Base-by-base conservation (phyloP, 2,888 invertebrate genomes). In the Parapristionchus giblindavisi region DNA sequence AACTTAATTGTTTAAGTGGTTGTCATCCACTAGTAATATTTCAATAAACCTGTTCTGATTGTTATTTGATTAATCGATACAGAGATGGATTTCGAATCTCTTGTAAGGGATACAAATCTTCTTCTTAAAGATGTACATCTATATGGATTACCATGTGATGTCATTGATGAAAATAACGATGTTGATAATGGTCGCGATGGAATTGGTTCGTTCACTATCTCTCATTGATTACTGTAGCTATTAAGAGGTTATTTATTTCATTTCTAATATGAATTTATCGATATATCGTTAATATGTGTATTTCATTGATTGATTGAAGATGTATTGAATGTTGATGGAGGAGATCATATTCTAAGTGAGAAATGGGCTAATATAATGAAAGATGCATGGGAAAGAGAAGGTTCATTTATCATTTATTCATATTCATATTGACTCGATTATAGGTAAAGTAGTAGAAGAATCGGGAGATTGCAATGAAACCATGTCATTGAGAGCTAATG, bases 81-180 rank as follows among this genome's bases (percentile, higher is more conserved):
- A n/a, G 52, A 75, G 71, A 83, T 83, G 83, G 83, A 81, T n/a
- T 70, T 81, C 24, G 81, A 83, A 58, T 79, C 74, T 66, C 74
- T 79, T 27, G 72, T 81, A 34, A 70, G 81, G 36, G 77, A 74
- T 63, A 81, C 83, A 14, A 80, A 81, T 34, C 80, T 81, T 36
- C 66, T 83, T 21, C 60, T 83, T 14, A 80, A 80, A 4, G 76
- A 76, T 11, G 80, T 43, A 1, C 56, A 58, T 58, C 58, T 54
- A 1, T 79, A 76, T 70, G 83, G 81, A 2, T 61, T 68, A 11
- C 68, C 68, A 4, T 73, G 74, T 51, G 51, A 34, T n/a, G 61
- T 70, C 1, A 63, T 65, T 0, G 78, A 77, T 27, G 54, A 73
- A 8, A 77, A 76, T 56, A 56, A 78, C 40, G 14, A 36, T 21